A percentile compares a stretch with the other conserved stretches of the same genome.
Conservation (phyloP, 2,113 vertebrate species). For the Phyllopteryx taeniolatus region DNA sequence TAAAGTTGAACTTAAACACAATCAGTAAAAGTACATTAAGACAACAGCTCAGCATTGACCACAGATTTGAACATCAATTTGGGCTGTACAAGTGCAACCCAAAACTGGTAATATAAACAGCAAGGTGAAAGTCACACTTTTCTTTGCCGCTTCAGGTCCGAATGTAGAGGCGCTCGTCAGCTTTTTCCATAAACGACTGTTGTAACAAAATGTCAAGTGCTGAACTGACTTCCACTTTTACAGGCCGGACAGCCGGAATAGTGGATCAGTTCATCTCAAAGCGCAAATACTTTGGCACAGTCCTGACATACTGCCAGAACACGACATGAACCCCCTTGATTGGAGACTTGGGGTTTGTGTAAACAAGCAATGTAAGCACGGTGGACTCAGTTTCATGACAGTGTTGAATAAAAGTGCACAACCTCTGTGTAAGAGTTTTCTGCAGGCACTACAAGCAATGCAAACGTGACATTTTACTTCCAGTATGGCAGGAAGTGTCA, state of each 20-base stretch:
- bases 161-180: not conserved
- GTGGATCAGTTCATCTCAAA: not conserved
- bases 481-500: slow-evolving; percentile 12
- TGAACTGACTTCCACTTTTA: not conserved
- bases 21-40: not conserved
- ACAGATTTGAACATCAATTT: not conserved
- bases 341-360: not conserved
- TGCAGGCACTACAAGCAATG: slow-evolving; percentile 35
- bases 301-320: not conserved
- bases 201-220: not conserved
- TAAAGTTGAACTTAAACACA: not conserved
- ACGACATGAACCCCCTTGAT: not conserved
- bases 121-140: not conserved
- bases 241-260: not conserved
- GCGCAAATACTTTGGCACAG: not conserved
- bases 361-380: not conserved
- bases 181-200: not conserved
- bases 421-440: not conserved
- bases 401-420: not conserved
- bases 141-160: not conserved
- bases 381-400: not conserved
- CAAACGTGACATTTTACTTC: slow-evolving; percentile 25
- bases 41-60: not conserved
- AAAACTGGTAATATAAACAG: not conserved
- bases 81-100: not conserved